A percentile compares a stretch with the other conserved stretches of the same genome.
These are phyloP conservation scores for Synanthedon vespiformis DNA, from an alignment of 2,888 invertebrate genomes.

Conservation along the genomic window DNA sequence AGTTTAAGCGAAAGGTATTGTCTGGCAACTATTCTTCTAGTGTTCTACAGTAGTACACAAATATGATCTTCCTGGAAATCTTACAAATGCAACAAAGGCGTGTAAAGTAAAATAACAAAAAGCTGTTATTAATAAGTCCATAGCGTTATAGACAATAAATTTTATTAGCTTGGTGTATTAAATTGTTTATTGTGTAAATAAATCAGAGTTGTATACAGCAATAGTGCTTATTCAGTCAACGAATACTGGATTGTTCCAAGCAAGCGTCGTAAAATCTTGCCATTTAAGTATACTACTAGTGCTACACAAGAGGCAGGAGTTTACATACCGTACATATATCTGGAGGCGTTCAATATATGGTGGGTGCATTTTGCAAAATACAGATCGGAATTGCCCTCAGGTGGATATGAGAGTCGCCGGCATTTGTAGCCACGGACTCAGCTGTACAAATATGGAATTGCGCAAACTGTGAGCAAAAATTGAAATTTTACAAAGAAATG, in stretches of 20 bases:
- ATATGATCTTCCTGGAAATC: no score
- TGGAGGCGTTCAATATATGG: background rate
- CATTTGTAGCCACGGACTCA: background rate
- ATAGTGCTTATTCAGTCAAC: background rate
- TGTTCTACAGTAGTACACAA: no score
- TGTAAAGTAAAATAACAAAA: no score
- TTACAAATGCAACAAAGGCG: no score
- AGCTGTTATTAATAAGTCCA: no score
- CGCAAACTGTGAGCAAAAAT: background rate
- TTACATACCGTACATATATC: background rate
- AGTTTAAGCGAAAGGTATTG: no score
- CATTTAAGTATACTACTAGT: background rate
- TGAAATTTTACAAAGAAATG: no score
- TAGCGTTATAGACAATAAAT: no score
- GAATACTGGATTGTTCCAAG: background rate
- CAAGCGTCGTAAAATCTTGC: background rate
- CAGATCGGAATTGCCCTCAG: background rate
- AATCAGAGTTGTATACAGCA: no score
- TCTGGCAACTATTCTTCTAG: no score
- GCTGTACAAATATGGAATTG: background rate
- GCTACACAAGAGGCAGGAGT: background rate
- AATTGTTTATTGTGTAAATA: no score
- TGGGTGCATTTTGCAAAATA: background rate
- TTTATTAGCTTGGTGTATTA: no score
- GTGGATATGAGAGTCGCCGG: background rate